phyloP scores from a whole-genome alignment of 2,797 vertebrate genomes.

The Sebastes diploproa region DNA sequence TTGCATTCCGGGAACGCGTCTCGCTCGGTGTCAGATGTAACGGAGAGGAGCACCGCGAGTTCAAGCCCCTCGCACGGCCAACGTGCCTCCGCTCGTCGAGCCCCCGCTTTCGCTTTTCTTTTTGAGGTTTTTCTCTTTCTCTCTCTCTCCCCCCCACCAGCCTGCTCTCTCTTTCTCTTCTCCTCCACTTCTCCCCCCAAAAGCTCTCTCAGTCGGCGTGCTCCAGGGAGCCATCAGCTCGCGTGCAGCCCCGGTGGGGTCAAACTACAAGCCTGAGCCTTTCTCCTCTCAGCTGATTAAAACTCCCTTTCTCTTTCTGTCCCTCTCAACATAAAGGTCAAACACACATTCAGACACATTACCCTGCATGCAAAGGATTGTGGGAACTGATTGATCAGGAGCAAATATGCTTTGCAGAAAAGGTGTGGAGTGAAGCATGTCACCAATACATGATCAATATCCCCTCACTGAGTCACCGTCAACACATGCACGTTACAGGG shows the following conservation, averaged over 20 bases:
- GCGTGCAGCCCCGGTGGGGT: conserved; percentile 32
- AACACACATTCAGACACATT: neutral
- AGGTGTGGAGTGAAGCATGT: neutral
- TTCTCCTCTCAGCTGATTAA: conserved; percentile 21
- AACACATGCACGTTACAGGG: neutral
- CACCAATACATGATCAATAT: neutral
- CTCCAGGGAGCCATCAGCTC: conserved; percentile 40
- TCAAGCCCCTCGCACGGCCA: conserved; percentile 61
- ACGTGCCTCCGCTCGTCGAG: conserved; percentile 40
- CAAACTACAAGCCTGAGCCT: neutral
- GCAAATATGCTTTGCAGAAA: neutral
- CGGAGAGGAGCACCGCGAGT: conserved; percentile 66
- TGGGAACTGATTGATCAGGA: neutral
- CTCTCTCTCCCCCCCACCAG: too few species aligned
- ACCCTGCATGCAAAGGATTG: neutral
- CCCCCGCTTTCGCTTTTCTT: neutral
- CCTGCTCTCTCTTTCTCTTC: neutral
- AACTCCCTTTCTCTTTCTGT: neutral
- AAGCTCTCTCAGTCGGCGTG: neutral
- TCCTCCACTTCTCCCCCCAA: neutral
- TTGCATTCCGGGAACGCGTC: conserved; percentile 75
- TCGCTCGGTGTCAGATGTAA: conserved; percentile 66
- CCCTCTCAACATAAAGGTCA: neutral
- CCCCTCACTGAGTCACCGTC: too few species aligned
- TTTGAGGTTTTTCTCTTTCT: neutral